phyloP scores from a whole-genome alignment of 1,140 invertebrate genomes.

The Prorops nasuta region DNA sequence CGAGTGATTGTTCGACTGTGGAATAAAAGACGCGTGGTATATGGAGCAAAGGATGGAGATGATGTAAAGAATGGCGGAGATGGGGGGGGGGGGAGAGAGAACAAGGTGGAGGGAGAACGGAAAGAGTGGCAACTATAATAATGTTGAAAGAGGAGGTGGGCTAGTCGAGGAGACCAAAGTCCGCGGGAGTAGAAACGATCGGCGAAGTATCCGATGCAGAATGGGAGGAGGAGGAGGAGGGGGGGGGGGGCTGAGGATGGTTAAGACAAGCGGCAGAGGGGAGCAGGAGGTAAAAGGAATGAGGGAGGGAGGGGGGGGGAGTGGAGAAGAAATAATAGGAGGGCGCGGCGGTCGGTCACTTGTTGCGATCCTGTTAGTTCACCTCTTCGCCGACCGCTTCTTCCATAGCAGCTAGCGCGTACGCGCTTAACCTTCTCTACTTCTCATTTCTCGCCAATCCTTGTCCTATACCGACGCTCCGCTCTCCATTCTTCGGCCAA shows the following conservation, averaged over 20 bases:
- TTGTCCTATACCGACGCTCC: no score
- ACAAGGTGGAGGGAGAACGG: not conserved
- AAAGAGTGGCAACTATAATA: not conserved
- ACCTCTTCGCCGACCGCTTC: conserved; percentile 33
- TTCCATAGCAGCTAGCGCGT: no score
- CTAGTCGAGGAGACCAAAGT: no score
- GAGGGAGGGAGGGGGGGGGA: conserved; percentile 12
- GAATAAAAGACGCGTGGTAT: no score
- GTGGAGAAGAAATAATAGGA: conserved; percentile 31
- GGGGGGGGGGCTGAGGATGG: no score
- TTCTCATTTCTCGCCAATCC: conserved; percentile 9
- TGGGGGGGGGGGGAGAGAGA: no score
- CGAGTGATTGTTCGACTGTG: no score
- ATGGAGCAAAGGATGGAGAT: no score
- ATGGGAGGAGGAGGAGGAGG: not conserved
- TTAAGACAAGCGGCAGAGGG: not conserved
- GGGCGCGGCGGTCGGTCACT: conserved; percentile 42
- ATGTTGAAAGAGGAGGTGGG: no score
- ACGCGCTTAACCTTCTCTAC: no score
- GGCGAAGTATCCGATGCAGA: conserved; percentile 5
- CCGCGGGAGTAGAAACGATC: not conserved
- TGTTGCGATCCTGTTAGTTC: conserved; percentile 50
- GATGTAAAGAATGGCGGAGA: no score
- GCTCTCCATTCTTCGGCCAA: no score
- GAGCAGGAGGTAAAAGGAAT: conserved; percentile 1